phyloP scores from a whole-genome alignment of 2,113 vertebrate genomes.

The Bubo blakistoni region DNA sequence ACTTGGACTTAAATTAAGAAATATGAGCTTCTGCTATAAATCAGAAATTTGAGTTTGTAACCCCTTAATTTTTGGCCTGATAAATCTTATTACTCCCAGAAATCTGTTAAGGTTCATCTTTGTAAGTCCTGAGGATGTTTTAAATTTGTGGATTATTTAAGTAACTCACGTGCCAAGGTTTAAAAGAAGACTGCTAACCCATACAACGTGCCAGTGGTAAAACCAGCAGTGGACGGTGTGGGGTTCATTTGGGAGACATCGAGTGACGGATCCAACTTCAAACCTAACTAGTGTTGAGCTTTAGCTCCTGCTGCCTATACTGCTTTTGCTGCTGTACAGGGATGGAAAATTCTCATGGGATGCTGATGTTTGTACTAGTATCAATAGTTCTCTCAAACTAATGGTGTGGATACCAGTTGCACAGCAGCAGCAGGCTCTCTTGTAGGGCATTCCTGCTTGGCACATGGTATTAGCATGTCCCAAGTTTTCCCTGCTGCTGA shows the following conservation, averaged over 20 bases:
- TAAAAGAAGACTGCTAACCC: conserved; percentile 23
- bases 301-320: neutral
- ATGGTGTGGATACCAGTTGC: neutral
- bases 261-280: neutral
- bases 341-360: neutral
- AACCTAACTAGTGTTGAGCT: neutral
- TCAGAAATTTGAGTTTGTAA: neutral
- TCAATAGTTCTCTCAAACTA: neutral
- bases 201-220: neutral
- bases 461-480: neutral
- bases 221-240: neutral
- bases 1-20: neutral
- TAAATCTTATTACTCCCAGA: neutral
- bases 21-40: neutral
- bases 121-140: neutral
- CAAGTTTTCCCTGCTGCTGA: neutral
- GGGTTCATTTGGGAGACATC: neutral
- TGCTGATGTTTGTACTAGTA: neutral
- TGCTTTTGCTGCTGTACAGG: neutral
- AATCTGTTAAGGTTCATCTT: neutral
- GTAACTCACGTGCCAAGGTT: neutral
- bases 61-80: neutral
- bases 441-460: neutral
- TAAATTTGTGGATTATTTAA: conserved; percentile 11
- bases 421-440: rapidly evolving